Evolutionary conservation across 2,113 vertebrate species (phyloP).

Genomic region (Lophochroa leadbeateri): DNA sequence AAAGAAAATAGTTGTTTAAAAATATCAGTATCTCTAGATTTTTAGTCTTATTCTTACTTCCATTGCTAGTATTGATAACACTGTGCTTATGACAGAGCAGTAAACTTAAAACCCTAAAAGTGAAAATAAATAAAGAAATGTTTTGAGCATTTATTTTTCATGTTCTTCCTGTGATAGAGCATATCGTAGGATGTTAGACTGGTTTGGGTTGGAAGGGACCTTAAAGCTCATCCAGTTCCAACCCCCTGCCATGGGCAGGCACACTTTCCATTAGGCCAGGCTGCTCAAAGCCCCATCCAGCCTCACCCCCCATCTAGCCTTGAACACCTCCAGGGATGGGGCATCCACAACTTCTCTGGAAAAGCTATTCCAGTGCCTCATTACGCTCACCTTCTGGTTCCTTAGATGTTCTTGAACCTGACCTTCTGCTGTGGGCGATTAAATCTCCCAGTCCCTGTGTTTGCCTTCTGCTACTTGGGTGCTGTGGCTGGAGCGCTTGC

Average conservation of each 20-base stretch:
- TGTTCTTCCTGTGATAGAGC: not conserved
- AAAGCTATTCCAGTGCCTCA: not conserved
- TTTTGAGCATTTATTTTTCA: not conserved
- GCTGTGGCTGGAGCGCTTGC: not conserved
- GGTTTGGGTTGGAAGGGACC: not conserved
- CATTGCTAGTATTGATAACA: not conserved
- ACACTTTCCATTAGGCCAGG: not conserved
- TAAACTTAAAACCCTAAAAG: not conserved
- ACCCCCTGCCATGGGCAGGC: not conserved
- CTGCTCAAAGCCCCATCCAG: not conserved
- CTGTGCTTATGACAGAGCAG: not conserved
- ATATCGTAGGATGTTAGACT: not conserved
- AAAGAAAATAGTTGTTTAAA: not conserved
- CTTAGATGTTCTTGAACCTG: not conserved
- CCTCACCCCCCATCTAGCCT: not conserved
- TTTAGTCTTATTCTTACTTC: not conserved
- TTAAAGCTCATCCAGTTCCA: not conserved
- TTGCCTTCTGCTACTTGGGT: not conserved
- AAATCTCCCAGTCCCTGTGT: not conserved
- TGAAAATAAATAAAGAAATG: not conserved
- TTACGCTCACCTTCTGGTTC: not conserved
- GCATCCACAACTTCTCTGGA: not conserved
- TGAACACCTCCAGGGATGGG: not conserved
- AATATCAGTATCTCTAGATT: not conserved
- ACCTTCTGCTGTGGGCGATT: not conserved